Evolutionary conservation across 2,113 vertebrate genomes (phyloP).

Genomic region (Natator depressus): DNA sequence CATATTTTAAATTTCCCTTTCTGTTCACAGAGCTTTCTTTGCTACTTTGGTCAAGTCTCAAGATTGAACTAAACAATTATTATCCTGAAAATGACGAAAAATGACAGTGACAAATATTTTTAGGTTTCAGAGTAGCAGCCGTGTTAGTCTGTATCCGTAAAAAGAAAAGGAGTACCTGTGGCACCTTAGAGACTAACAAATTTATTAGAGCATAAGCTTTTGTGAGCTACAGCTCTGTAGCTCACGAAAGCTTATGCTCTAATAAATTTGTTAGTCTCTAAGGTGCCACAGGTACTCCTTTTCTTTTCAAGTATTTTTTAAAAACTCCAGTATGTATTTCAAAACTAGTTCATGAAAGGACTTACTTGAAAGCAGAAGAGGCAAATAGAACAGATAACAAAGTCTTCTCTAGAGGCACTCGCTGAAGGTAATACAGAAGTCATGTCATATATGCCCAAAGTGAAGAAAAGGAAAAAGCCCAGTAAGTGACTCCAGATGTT

Average conservation of each 20-base stretch:
- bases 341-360: not conserved
- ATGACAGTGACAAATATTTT: not conserved
- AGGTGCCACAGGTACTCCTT: no score
- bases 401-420: slow-evolving; percentile 91
- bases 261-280: no score
- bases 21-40: not conserved
- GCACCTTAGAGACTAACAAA: no score
- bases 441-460: slow-evolving; percentile 91
- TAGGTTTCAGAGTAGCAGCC: no score
- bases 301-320: no score
- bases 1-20: not conserved
- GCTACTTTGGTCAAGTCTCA: not conserved
- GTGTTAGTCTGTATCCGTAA: no score
- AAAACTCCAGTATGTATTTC: not conserved
- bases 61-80: not conserved
- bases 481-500: slow-evolving; percentile 97
- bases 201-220: no score
- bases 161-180: no score
- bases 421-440: slow-evolving; percentile 85
- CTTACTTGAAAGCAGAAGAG: slow-evolving; percentile 96
- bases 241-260: no score
- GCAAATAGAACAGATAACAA: slow-evolving; percentile 93
- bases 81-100: not conserved
- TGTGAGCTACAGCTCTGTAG: no score
- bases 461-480: slow-evolving; percentile 93